These are phyloP conservation scores for Caiman crocodilus DNA, from an alignment of 2,797 vertebrate genomes.

Conservation along the genomic window DNA sequence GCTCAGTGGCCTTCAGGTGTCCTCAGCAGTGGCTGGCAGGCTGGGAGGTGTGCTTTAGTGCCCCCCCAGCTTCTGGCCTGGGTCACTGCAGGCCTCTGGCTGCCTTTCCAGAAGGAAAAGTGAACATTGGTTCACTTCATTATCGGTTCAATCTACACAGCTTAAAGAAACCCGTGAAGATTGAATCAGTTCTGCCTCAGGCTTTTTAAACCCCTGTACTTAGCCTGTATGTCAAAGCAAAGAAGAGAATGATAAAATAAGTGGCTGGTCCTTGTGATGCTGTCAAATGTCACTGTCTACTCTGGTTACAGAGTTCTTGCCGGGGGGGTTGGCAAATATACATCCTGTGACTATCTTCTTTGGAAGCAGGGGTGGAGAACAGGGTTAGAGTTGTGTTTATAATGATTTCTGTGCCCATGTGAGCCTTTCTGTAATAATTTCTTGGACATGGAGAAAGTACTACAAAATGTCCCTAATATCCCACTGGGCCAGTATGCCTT, in stretches of 20 bases:
- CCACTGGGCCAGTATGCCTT: neutral
- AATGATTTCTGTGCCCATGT: neutral
- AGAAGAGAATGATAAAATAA: slow-evolving; percentile 26
- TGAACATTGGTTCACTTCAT: too few species aligned
- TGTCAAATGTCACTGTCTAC: slow-evolving; percentile 16
- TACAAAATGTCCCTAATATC: slow-evolving; percentile 22
- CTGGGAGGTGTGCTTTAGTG: too few species aligned
- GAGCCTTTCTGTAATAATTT: slow-evolving; percentile 20
- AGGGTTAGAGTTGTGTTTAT: neutral
- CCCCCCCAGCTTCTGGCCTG: too few species aligned
- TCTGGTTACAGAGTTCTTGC: neutral
- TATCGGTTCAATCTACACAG: too few species aligned
- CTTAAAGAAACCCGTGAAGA: too few species aligned
- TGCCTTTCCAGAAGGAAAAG: too few species aligned
- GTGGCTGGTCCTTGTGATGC: neutral
- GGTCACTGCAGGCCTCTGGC: too few species aligned
- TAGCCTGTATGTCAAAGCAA: too few species aligned
- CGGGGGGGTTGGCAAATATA: slow-evolving; percentile 34
- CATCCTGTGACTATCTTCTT: neutral
- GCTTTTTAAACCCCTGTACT: too few species aligned
- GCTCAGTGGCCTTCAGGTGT: too few species aligned
- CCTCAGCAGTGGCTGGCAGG: too few species aligned
- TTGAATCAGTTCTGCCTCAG: too few species aligned
- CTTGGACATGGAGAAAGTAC: neutral
- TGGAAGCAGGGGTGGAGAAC: neutral